A percentile compares a stretch with the other conserved stretches of the same genome.
Evolutionary conservation across 2,113 vertebrate species (phyloP).

Genomic region (Leucoraja erinaceus): DNA sequence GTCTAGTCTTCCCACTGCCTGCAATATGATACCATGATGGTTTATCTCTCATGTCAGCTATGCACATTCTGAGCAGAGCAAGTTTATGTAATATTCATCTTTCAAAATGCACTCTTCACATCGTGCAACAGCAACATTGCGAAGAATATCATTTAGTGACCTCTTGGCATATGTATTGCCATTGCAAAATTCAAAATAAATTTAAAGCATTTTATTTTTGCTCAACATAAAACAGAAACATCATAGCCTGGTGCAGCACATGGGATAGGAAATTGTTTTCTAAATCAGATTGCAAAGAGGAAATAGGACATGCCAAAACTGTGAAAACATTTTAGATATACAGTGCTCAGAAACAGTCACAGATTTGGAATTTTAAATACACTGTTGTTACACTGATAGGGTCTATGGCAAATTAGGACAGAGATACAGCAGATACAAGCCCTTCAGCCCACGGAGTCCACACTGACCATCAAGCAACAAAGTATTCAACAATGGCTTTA

Average conservation of each 20-base stretch:
- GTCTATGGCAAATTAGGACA: not conserved
- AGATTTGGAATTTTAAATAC: not conserved
- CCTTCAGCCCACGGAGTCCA: too few relatives aligned
- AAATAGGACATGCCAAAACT: not conserved
- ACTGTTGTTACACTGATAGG: not conserved
- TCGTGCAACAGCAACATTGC: not conserved
- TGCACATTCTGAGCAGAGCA: conserved; percentile 4
- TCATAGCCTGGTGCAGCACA: not conserved
- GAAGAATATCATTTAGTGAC: not conserved
- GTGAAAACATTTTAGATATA: not conserved
- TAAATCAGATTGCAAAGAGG: not conserved
- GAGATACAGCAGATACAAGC: too few relatives aligned
- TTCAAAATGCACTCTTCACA: not conserved
- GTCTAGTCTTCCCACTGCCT: not conserved
- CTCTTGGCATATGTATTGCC: conserved; percentile 5
- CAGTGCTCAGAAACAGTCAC: not conserved
- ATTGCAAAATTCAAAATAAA: not conserved
- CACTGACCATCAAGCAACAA: too few relatives aligned
- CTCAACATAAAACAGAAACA: not conserved
- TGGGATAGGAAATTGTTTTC: not conserved
- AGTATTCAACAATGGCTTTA: not conserved
- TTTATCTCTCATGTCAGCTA: not conserved
- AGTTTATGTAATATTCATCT: not conserved
- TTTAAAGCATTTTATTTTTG: not conserved
- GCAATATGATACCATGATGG: conserved; percentile 1